Conservation (phyloP, 2,888 invertebrate species). For the Nymphalis c-album region DNA sequence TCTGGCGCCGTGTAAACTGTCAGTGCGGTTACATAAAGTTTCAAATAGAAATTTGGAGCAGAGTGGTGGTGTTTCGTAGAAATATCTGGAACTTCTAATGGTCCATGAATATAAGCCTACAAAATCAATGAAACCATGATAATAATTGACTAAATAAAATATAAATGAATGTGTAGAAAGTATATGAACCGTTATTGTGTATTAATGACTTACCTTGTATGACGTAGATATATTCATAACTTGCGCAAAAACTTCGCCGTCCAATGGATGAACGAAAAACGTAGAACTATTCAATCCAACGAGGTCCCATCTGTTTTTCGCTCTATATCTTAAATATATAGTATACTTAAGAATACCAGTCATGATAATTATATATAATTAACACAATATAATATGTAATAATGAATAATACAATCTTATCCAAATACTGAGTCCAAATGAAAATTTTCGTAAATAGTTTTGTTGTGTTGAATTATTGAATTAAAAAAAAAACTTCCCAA, state of each 20-base stretch:
- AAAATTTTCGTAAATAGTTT: too few species aligned
- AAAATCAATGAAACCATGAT: not conserved
- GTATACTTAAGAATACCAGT: too few species aligned
- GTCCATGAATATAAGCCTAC: constrained; percentile 84
- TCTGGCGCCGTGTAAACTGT: constrained; percentile 82
- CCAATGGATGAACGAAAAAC: constrained; percentile 84
- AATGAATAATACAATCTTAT: too few species aligned
- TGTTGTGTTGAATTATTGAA: too few species aligned
- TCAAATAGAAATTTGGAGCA: constrained; percentile 79
- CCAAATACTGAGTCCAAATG: too few species aligned
- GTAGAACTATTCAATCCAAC: constrained; percentile 66
- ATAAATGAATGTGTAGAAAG: too few species aligned
- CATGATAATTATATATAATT: too few species aligned
- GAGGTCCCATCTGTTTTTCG: constrained; percentile 78
- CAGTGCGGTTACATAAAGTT: constrained; percentile 81
- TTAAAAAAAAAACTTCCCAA: too few species aligned
- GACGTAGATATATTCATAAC: constrained; percentile 85
- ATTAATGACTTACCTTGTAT: constrained; percentile 79
- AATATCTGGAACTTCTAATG: constrained; percentile 85
- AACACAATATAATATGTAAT: too few species aligned
- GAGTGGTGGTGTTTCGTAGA: constrained; percentile 81
- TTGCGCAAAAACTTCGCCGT: constrained; percentile 89
- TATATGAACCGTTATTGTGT: too few species aligned
- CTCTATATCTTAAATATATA: constrained; percentile 76
- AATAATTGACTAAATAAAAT: not conserved